These are phyloP conservation scores for Hydriomena furcata DNA, from an alignment of 2,888 invertebrate genomes.

Conservation along the genomic window DNA sequence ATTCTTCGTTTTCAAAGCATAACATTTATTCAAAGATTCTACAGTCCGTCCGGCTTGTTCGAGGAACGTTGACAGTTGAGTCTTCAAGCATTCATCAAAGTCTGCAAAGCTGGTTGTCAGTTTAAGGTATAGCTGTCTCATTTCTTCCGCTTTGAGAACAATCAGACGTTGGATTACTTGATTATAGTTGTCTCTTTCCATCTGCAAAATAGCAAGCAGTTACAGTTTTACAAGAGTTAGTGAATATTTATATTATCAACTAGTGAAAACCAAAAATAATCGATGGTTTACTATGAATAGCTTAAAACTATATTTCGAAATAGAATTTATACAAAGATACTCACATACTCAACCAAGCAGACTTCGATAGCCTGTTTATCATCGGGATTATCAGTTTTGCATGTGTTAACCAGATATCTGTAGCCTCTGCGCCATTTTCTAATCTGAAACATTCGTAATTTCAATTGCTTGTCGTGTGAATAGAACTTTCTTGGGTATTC, in stretches of 20 bases:
- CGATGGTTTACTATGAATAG: no score
- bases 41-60: conserved; percentile 44
- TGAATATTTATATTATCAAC: no score
- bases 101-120: conserved; percentile 35
- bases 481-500: no score
- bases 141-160: conserved; percentile 47
- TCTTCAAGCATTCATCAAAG: conserved; percentile 53
- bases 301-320: no score
- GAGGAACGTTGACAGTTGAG: conserved; percentile 45
- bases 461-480: no score
- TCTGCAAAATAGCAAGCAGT: conserved; percentile 39
- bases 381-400: conserved; percentile 44
- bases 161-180: conserved; percentile 54
- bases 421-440: conserved; percentile 62
- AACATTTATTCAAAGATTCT: conserved; percentile 52
- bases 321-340: no score
- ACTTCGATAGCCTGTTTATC: conserved; percentile 38
- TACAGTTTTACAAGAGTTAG: no score
- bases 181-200: conserved; percentile 58
- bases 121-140: conserved; percentile 43
- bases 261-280: no score
- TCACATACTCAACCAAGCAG: conserved; percentile 58
- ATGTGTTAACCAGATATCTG: conserved; percentile 52
- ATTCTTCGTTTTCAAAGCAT: conserved; percentile 30
- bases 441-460: conserved; percentile 44